These are phyloP conservation scores for Hippocampus guttulatus DNA, from an alignment of 2,113 vertebrate species.

Conservation along the genomic window DNA sequence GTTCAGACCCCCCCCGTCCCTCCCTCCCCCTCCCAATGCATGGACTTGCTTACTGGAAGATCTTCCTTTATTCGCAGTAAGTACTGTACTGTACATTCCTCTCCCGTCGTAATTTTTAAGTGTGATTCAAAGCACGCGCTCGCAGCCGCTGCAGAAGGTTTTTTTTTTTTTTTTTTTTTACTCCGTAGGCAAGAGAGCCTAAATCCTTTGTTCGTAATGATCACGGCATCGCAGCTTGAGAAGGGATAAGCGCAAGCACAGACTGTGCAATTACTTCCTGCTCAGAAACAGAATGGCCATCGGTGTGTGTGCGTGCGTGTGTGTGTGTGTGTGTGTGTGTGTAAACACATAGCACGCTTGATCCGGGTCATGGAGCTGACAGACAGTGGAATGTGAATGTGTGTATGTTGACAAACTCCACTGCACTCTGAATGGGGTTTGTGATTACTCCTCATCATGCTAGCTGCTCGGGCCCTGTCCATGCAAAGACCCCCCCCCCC, in stretches of 20 bases:
- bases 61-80: neutral
- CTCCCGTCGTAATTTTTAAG: neutral
- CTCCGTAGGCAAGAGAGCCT: conserved; percentile 61
- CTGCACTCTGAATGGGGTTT: conserved; percentile 72
- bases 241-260: conserved; percentile 65
- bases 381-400: conserved; percentile 72
- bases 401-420: conserved; percentile 74
- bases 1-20: neutral
- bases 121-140: conserved; percentile 48
- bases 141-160: too few species aligned
- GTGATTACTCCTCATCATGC: conserved; percentile 74
- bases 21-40: neutral
- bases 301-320: neutral
- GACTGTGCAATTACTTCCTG: conserved; percentile 62
- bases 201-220: conserved; percentile 65
- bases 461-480: conserved; percentile 49
- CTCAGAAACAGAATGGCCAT: conserved; percentile 54
- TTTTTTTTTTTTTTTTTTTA: conserved; percentile 56
- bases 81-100: neutral
- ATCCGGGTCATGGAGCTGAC: conserved; percentile 67
- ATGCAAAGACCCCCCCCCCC: conserved; percentile 29
- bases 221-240: conserved; percentile 69
- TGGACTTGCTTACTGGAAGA: neutral
- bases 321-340: neutral
- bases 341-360: conserved; percentile 34